These are phyloP conservation scores for Acropora tenuis DNA, from an alignment of 64 coral and sea anemone species.

Conservation along the genomic window DNA sequence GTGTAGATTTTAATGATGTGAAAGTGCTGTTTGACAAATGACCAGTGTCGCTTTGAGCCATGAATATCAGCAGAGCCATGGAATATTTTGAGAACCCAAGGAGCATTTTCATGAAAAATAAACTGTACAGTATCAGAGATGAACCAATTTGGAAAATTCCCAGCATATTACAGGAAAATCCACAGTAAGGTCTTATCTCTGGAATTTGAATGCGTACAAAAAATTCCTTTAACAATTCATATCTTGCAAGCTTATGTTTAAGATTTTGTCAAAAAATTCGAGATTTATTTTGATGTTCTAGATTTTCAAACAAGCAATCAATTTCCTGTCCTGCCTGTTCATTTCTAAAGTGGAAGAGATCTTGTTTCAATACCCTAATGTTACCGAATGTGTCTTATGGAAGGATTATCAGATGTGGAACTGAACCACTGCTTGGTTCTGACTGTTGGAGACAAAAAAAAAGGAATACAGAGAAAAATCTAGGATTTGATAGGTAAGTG, in stretches of 20 bases:
- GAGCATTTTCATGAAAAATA: slow-evolving; percentile 6
- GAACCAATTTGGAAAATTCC: background rate
- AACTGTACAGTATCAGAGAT: background rate
- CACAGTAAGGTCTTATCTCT: background rate
- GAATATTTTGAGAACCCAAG: slow-evolving; percentile 19
- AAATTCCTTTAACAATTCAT: background rate
- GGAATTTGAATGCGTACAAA: background rate
- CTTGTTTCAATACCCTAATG: background rate
- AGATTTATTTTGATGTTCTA: background rate
- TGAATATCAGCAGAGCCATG: background rate
- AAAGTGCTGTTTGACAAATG: slow-evolving; percentile 40
- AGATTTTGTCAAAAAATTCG: background rate
- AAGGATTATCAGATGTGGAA: slow-evolving; percentile 23
- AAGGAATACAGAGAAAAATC: background rate
- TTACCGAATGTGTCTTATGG: slow-evolving; percentile 1
- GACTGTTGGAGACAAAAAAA: slow-evolving; percentile 4
- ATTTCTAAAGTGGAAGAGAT: background rate
- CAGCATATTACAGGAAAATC: background rate
- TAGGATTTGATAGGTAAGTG: too few species aligned
- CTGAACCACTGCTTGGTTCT: background rate
- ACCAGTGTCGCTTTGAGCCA: slow-evolving; percentile 14
- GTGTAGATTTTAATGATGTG: slow-evolving; percentile 22
- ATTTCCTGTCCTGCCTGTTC: background rate
- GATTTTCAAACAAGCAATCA: background rate
- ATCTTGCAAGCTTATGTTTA: background rate